Base-by-base conservation (phyloP, 2,888 invertebrate genomes). In the Cyclophora punctaria region DNA sequence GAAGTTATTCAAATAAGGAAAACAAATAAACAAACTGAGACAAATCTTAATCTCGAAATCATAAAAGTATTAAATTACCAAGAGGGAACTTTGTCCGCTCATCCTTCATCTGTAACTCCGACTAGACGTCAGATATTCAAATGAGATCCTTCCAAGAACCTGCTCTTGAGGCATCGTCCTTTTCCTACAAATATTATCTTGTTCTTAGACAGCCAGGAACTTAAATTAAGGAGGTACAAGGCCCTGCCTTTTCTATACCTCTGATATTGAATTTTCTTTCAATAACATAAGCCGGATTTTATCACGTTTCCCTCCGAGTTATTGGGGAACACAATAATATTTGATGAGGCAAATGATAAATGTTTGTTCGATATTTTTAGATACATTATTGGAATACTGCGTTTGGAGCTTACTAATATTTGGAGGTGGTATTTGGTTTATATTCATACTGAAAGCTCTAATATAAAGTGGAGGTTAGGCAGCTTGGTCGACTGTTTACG, bases 381-480 rank as follows among this genome's bases (percentile, higher is more conserved):
- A 40, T 41, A 51, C 5, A 47, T n/a, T 48, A 48, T 50, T 50
- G 41, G 53, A 46, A 40, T 37, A 37, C 37, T 4, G 37, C 37
- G 37, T 5, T 60, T 45, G 50, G 55, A 48, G 49, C 48, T 49
- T 44, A 52, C 50, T 43, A 41, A 48, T 51, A 46, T 52, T 47
- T 4, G 34, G 52, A 37, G 5, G 37, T 37, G 37, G 4, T 5
- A 5, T 37, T 41, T 50, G 50, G 48, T 51, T 59, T 48, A 62
- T 59, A 56, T 65, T 57, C 45, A 51, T 48, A 48, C 56, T 52
- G 52, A 59, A 60, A 57, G 61, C 56, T 56, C 7, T 45, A 33
- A 46, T 35, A 49, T 34, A 45, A 49, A 44, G 48, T 51, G 52
- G 47, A 50, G 45, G 49, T 49, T 45, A 49, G 52, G 51, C 57